Percentiles rank a stretch among this genome's conserved stretches.
Conservation (phyloP, 1,140 invertebrate species). For the Drosophila rhopaloa region DNA sequence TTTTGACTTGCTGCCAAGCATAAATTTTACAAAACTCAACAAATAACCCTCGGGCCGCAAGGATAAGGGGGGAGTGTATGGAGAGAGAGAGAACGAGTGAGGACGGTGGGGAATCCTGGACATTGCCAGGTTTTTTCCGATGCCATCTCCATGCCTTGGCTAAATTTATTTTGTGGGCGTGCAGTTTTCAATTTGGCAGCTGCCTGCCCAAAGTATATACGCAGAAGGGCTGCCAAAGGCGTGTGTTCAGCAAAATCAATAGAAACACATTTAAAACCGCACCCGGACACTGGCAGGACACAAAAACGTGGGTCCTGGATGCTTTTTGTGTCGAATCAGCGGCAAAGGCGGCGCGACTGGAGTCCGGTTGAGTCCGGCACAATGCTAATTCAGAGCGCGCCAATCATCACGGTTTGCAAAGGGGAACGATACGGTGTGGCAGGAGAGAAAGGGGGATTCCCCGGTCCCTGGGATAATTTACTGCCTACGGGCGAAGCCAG, state of each 20-base stretch:
- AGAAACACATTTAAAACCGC: constrained; percentile 69
- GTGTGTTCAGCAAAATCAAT: constrained; percentile 70
- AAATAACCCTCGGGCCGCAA: constrained; percentile 61
- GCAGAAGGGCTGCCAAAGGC: constrained; percentile 64
- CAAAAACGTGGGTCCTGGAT: constrained; percentile 33
- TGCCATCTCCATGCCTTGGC: constrained; percentile 38
- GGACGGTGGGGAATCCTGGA: constrained; percentile 39
- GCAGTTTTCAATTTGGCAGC: constrained; percentile 78
- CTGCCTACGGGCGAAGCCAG: constrained; percentile 40
- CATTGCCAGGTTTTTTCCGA: constrained; percentile 53
- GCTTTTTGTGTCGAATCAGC: constrained; percentile 38
- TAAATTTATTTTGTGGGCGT: constrained; percentile 79
- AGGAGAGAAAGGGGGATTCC: background rate
- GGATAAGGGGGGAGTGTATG: background rate
- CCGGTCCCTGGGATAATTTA: background rate
- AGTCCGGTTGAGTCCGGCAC: constrained; percentile 13
- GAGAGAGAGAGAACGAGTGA: constrained; percentile 1
- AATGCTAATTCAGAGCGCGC: constrained; percentile 32
- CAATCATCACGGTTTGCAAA: background rate
- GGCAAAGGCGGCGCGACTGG: constrained; percentile 3
- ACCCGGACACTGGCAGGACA: constrained; percentile 58
- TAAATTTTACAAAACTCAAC: constrained; percentile 79
- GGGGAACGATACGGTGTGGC: background rate
- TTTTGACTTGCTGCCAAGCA: constrained; percentile 82
- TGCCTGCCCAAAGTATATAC: constrained; percentile 23